Base-by-base conservation (phyloP, 2,113 vertebrate genomes). In the Oncorhynchus masou region DNA sequence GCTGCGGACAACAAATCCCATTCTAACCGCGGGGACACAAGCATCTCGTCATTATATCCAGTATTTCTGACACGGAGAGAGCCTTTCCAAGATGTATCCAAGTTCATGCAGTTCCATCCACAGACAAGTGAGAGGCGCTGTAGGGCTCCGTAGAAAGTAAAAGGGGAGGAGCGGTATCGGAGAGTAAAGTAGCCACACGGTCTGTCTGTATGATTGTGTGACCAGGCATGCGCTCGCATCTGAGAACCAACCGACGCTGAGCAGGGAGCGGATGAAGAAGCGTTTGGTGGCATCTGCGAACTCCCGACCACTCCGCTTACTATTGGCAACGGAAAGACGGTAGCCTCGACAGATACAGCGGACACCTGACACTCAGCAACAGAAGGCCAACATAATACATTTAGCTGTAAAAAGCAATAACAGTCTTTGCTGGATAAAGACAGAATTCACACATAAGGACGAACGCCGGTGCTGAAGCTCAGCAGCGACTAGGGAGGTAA, bases 121-220 rank as follows among this genome's bases (percentile, higher is more conserved):
- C 39, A 49, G 74, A 20, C 85, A 73, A 82, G 79, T 79, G 82
- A 86, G 91, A 2, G 92, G 88, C 88, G 90, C 92, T 88, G 85
- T 64, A 76, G 82, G 82, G 88, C 90, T 74, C 83, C 34, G 75
- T 82, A 59, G 74, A 57, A 9, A 78, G 83, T 75, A 78, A 73
- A 91, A 92, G 88, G 92, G 93, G 93, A 91, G 93, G 93, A 92
- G 91, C 91, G 64, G 86, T 81, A 75, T 83, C 79, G 79, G 85
- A 19, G 87, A 91, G 91, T 90, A 91, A 92, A 94, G 92, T 94
- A 91, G 85, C 91, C 86, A 88, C 92, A 92, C 90, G 84, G 90
- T 84, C 88, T 84, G 87, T 77, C 85, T 84, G 87, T 81, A 80
- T 68, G 83, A 83, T 84, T 84, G 87, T 81, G 80, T 66, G 83